A percentile compares a stretch with the other conserved stretches of the same genome.
phyloP scores from a whole-genome alignment of 2,113 vertebrate genomes.

The Sturnira hondurensis region DNA sequence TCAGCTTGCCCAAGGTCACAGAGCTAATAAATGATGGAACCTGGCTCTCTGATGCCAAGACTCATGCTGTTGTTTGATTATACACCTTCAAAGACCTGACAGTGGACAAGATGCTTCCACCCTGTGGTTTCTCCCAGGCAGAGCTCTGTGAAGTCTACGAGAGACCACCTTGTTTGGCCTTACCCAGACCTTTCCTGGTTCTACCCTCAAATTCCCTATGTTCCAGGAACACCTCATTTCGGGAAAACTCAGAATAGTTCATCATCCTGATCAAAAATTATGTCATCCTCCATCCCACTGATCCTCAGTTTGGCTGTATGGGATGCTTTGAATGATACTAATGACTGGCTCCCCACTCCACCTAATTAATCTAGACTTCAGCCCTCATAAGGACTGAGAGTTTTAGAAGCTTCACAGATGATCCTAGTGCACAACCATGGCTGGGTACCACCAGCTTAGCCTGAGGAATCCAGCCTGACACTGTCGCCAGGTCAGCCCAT shows the following conservation, averaged over 20 bases:
- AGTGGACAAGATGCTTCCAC: background rate
- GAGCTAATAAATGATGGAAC: background rate
- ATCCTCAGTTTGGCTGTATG: background rate
- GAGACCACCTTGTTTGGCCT: background rate
- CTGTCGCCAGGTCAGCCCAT: background rate
- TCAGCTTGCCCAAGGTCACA: background rate
- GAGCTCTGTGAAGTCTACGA: background rate
- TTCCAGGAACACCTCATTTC: background rate
- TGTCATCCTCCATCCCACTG: background rate
- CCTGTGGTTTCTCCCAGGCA: background rate
- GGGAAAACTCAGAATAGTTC: background rate
- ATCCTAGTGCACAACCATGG: background rate
- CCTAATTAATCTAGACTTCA: background rate
- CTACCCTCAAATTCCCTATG: background rate
- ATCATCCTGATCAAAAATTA: background rate
- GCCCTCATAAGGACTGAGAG: background rate
- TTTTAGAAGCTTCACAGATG: background rate
- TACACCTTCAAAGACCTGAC: background rate
- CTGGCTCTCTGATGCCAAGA: background rate
- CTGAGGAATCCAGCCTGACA: background rate
- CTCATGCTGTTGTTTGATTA: background rate
- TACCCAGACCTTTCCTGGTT: background rate
- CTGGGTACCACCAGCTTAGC: background rate
- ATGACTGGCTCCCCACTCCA: background rate
- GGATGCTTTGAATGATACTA: background rate